phyloP scores from a whole-genome alignment of 92 coral and sea anemone species.

The Galaxea fascicularis region DNA sequence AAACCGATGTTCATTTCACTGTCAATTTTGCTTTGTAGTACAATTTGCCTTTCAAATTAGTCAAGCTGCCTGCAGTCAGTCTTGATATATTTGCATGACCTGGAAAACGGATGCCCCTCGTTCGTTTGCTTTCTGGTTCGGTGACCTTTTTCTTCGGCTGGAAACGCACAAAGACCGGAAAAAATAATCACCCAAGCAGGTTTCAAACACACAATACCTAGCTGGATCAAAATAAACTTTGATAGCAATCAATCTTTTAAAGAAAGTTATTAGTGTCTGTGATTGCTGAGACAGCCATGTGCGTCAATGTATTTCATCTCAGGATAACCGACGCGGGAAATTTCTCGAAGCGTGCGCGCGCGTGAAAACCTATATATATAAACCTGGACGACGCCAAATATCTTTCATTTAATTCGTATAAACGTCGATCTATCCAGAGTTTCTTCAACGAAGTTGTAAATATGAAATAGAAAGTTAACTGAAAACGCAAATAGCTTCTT shows the following conservation, averaged over 20 bases:
- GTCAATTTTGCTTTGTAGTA: background rate
- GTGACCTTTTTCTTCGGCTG: background rate
- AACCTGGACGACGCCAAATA: too few relatives aligned
- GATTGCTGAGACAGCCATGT: conserved; percentile 10
- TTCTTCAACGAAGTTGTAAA: too few relatives aligned
- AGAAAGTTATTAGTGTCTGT: background rate
- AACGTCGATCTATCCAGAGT: too few relatives aligned
- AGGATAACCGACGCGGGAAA: background rate
- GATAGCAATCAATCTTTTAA: conserved; percentile 6
- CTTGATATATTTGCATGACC: conserved; percentile 30
- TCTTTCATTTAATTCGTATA: too few relatives aligned
- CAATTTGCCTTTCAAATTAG: conserved; percentile 36
- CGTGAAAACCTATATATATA: too few relatives aligned
- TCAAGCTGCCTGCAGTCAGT: background rate
- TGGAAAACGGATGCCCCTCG: background rate
- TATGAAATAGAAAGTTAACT: too few relatives aligned
- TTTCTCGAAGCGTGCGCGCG: background rate
- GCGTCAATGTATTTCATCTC: background rate
- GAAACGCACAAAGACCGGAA: background rate
- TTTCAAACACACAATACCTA: background rate
- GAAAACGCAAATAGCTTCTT: too few relatives aligned
- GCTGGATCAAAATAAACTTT: conserved; percentile 6
- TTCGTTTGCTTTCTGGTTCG: background rate
- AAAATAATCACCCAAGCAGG: background rate
- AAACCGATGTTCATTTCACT: background rate